Conservation (phyloP, 2,888 invertebrate species). For the Drosophila meridionalis region DNA sequence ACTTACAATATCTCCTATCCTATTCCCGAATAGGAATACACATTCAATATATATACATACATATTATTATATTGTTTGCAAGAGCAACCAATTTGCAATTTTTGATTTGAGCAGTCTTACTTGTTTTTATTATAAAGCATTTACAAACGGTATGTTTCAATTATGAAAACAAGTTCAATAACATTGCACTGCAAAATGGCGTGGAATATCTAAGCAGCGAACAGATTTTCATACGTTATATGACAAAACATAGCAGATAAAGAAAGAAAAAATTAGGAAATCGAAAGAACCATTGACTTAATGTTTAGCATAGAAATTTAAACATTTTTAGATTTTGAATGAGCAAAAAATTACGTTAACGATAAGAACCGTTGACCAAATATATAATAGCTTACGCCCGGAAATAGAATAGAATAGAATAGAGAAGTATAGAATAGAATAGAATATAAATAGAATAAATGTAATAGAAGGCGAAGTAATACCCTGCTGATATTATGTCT, state of each 20-base stretch:
- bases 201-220: conserved; percentile 66
- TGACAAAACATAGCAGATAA: conserved; percentile 12
- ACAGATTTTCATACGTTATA: conserved; percentile 44
- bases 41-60: too few species aligned
- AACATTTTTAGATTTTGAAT: conserved; percentile 1
- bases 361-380: conserved; percentile 15
- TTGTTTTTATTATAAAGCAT: conserved; percentile 24
- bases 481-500: conserved; percentile 1
- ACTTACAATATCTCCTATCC: too few species aligned
- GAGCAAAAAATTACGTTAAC: conserved; percentile 34
- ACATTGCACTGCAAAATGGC: conserved; percentile 39
- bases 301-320: conserved; percentile 24
- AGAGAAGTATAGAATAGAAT: too few species aligned
- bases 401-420: neutral
- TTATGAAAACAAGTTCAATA: conserved; percentile 58
- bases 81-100: conserved; percentile 26
- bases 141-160: conserved; percentile 47
- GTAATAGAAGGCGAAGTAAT: neutral
- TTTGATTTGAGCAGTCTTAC: neutral
- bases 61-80: neutral
- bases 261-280: neutral
- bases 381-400: neutral
- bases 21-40: too few species aligned
- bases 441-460: too few species aligned
- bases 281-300: conserved; percentile 48